A percentile compares a stretch with the other conserved stretches of the same genome.
Evolutionary conservation across 2,888 invertebrate genomes (phyloP).

Genomic region (Microctonus aethiopoides): DNA sequence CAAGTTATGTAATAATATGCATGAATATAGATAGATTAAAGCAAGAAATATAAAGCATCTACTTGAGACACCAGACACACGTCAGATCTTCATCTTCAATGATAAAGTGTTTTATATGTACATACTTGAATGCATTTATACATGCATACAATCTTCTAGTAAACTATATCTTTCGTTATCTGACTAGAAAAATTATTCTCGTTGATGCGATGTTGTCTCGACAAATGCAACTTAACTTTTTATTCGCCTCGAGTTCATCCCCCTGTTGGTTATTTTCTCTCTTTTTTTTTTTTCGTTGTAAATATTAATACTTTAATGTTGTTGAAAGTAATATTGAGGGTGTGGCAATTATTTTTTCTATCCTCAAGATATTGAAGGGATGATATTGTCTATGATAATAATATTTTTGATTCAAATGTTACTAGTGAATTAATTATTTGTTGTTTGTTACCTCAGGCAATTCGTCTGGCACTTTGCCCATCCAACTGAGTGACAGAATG

Average conservation of each 20-base stretch:
- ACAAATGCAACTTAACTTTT: background rate
- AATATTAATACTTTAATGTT: background rate
- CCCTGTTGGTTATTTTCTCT: background rate
- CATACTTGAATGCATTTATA: conserved; percentile 9
- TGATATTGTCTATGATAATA: too few relatives aligned
- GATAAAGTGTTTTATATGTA: conserved; percentile 33
- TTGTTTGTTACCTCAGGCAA: conserved; percentile 87
- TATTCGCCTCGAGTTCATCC: background rate
- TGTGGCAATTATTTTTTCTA: background rate
- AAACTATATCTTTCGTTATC: conserved; percentile 35
- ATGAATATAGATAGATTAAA: too few relatives aligned
- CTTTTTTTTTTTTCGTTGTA: background rate
- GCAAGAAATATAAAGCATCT: conserved; percentile 40
- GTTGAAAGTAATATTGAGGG: background rate
- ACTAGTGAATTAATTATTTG: conserved; percentile 29
- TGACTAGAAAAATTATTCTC: conserved; percentile 27
- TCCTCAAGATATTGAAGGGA: background rate
- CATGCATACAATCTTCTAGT: too few relatives aligned
- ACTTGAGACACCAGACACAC: conserved; percentile 51
- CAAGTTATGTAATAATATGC: background rate
- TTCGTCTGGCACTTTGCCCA: conserved; percentile 97
- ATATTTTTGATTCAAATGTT: background rate
- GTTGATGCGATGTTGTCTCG: background rate
- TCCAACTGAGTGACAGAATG: conserved; percentile 95
- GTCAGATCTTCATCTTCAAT: conserved; percentile 47